phyloP scores from a whole-genome alignment of 2,797 vertebrate genomes.

The Trachurus trachurus region DNA sequence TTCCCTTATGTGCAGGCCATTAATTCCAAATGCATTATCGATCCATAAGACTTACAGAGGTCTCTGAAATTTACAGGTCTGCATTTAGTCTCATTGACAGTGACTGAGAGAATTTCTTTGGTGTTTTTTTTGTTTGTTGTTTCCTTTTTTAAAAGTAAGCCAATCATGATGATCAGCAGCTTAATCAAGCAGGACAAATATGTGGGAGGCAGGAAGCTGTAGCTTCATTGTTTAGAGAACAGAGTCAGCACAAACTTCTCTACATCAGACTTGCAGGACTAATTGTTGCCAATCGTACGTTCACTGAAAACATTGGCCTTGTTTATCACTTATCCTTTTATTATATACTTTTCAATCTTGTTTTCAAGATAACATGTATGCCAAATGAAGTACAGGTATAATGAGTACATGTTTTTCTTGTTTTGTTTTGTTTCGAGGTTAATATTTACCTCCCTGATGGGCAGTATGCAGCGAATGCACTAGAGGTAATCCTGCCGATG shows the following conservation, averaged over 20 bases:
- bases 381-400: background rate
- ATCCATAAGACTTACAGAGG: slow-evolving; percentile 7
- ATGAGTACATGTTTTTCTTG: slow-evolving; percentile 2
- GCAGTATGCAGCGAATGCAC: slow-evolving; percentile 43
- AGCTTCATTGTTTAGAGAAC: slow-evolving; percentile 48
- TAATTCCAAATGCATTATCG: slow-evolving; percentile 16
- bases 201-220: slow-evolving; percentile 56
- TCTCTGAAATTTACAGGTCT: slow-evolving; percentile 47
- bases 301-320: slow-evolving; percentile 17
- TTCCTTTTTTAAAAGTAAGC: slow-evolving; percentile 4
- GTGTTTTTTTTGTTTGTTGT: background rate
- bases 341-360: background rate
- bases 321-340: slow-evolving; percentile 7
- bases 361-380: slow-evolving; percentile 2
- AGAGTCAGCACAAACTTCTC: slow-evolving; percentile 48
- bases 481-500: slow-evolving; percentile 42
- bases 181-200: slow-evolving; percentile 55
- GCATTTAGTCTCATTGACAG: slow-evolving; percentile 34
- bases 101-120: slow-evolving; percentile 42
- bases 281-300: slow-evolving; percentile 27
- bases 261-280: slow-evolving; percentile 7
- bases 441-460: slow-evolving; percentile 54
- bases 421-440: background rate
- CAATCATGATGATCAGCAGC: slow-evolving; percentile 49
- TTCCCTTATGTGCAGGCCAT: slow-evolving; percentile 7